Conservation (phyloP, 2,888 invertebrate genomes). For the Tanaodytes sp. region DNA sequence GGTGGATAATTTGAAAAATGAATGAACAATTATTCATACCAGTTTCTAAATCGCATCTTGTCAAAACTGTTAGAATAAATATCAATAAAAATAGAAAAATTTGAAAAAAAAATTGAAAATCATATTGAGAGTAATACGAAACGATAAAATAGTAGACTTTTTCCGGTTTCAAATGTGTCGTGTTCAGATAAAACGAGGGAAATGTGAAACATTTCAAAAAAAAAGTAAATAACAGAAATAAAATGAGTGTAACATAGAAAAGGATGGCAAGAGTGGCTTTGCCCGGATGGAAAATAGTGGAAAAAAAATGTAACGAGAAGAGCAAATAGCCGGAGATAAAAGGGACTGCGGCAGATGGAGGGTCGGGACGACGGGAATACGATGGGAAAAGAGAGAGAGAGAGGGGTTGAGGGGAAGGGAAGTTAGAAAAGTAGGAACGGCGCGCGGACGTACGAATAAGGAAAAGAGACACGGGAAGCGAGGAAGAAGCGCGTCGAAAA, state of each 20-base stretch:
- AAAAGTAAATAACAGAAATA: no score
- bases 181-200: neutral
- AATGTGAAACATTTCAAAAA: no score
- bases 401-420: slow-evolving; percentile 11
- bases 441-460: slow-evolving; percentile 55
- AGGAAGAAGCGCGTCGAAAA: slow-evolving; percentile 63
- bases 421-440: slow-evolving; percentile 40
- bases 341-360: slow-evolving; percentile 19
- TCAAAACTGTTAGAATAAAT: no score
- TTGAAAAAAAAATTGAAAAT: no score
- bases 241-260: no score
- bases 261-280: no score
- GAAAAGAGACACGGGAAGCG: slow-evolving; percentile 54
- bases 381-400: slow-evolving; percentile 4
- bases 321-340: slow-evolving; percentile 32
- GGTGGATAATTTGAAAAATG: no score
- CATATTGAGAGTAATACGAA: no score
- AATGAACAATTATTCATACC: no score
- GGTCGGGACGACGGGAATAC: neutral
- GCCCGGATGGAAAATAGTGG: slow-evolving; percentile 1
- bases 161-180: neutral
- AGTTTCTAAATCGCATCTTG: no score
- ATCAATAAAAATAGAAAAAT: no score
- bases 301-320: slow-evolving; percentile 28
- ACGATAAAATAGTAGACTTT: no score